These are phyloP conservation scores for Petrolisthes cinctipes DNA, from an alignment of 2,888 invertebrate species.

Conservation along the genomic window DNA sequence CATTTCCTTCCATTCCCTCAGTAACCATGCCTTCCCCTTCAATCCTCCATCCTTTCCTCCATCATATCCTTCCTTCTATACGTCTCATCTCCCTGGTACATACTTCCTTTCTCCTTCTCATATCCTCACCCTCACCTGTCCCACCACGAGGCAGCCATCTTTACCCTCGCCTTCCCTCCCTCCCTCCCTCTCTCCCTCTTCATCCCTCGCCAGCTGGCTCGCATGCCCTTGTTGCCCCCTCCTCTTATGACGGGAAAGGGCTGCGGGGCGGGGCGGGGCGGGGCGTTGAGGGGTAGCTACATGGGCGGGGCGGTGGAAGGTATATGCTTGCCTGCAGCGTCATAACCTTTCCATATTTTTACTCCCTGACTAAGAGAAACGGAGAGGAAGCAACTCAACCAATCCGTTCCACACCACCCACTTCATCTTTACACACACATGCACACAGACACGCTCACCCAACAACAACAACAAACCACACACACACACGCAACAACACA, in stretches of 20 bases:
- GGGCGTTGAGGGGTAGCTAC: no score
- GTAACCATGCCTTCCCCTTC: no score
- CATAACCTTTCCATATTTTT: no score
- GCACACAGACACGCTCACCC: not conserved
- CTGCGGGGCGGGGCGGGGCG: no score
- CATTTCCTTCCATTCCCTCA: no score
- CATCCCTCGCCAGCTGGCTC: not conserved
- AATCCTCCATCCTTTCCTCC: no score
- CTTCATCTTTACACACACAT: not conserved
- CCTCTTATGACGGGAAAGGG: no score
- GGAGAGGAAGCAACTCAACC: not conserved
- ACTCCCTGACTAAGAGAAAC: not conserved
- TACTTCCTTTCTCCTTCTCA: slow-evolving; percentile 2
- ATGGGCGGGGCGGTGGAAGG: no score
- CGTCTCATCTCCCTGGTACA: not conserved
- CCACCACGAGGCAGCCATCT: not conserved
- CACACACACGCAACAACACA: not conserved
- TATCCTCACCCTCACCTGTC: slow-evolving; percentile 1
- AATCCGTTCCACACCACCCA: not conserved
- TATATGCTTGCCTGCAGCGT: no score
- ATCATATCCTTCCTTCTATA: not conserved
- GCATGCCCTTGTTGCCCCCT: not conserved
- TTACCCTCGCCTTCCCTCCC: not conserved
- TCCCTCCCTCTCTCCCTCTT: not conserved
- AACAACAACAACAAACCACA: not conserved